A percentile compares a stretch with the other conserved stretches of the same genome.
Conservation (phyloP, 2,113 vertebrate species). For the Hypanus sabinus region DNA sequence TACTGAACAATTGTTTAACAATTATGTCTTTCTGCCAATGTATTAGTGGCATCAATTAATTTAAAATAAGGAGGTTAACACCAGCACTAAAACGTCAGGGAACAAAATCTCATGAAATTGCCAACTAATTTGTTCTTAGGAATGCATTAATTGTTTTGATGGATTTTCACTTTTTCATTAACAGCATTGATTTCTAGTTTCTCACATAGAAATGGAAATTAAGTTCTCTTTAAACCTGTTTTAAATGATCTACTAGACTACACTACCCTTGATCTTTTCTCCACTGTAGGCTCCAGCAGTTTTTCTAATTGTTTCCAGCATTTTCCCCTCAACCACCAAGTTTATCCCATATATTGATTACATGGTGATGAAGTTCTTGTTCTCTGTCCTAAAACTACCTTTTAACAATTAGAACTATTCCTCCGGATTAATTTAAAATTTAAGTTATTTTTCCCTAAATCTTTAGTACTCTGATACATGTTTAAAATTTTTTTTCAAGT, state of each 20-base stretch:
- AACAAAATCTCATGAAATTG: background rate
- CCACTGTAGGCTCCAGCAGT: background rate
- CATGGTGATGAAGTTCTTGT: background rate
- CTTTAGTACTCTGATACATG: background rate
- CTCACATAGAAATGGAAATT: too few species aligned
- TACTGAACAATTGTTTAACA: background rate
- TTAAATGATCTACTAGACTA: background rate
- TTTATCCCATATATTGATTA: background rate
- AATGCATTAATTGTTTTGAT: background rate
- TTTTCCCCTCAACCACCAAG: background rate
- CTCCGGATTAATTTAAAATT: background rate
- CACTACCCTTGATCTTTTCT: too few species aligned
- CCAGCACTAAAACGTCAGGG: background rate
- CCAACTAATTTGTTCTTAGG: background rate
- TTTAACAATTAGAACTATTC: background rate
- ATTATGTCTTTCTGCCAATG: too few species aligned
- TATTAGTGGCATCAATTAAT: background rate
- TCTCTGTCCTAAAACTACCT: background rate
- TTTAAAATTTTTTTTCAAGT: background rate
- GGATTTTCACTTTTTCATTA: too few species aligned
- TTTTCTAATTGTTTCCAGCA: background rate
- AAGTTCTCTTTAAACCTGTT: background rate
- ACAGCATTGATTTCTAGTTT: too few species aligned
- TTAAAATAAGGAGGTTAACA: background rate
- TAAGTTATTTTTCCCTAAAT: background rate